Evolutionary conservation across 2,797 vertebrate species (phyloP), one percentile per base, ranked within the genome.

Genomic region (Epinephelus awoara): DNA sequence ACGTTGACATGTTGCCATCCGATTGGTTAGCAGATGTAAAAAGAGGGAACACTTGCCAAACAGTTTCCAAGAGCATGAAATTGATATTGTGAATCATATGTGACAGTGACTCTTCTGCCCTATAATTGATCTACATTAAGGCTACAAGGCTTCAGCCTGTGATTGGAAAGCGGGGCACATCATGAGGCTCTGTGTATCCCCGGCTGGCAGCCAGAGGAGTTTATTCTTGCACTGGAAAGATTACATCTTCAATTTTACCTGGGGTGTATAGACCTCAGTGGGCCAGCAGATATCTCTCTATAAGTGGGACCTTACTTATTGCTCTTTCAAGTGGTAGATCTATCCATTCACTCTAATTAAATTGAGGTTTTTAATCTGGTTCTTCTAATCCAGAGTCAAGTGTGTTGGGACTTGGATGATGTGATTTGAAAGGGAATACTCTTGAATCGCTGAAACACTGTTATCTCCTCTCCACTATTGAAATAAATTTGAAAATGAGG

Each of bases 1-100:
- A 67, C 91, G 79, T 96, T 96, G 97, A 98, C 96, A 97, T 95
- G 96, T 96, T 94, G 96, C 91, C 95, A 89, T 95, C 92, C 97
- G 97, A 98, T 98, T 98, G 97, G 97, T 97, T 98, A 98, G 97
- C 97, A 97, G 97, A 97, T 98, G 97, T 97, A 98, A 98, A 97
- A 96, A 96, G 95, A 96, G 95, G 92, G 89, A 92, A 96, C 96
- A 96, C 96, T 96, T 97, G 97, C 97, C 96, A 97, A 98, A 98
- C 96, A 92, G 96, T 97, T 98, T 97, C 96, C 89, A 93, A 93
- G 93, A 97, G 96, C 98, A 96, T 98, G 97, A 98, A 98, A 98
- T 98, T 99, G 97, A 98, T 98, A 97, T 97, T 97, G 97, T 96
- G 97, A 98, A 99, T 99, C 97, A 96, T 95, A 97, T 97, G 96